Base-by-base conservation (phyloP, 1,140 invertebrate species). In the Hyles vespertilio region DNA sequence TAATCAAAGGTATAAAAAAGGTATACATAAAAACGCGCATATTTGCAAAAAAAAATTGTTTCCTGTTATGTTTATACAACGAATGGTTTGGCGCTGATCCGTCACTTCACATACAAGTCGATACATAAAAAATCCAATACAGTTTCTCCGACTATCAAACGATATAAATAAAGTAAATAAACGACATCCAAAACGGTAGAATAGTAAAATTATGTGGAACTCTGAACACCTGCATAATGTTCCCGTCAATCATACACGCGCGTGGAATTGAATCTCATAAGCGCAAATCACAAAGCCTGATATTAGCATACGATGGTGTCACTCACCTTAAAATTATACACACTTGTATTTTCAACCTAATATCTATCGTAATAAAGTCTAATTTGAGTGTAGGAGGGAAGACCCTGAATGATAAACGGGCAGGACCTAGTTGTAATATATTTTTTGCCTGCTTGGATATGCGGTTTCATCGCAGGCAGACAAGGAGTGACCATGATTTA, bases 221-320 rank as follows among this genome's bases (percentile, higher is more conserved):
- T 63, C 64, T 61, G 70, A 68, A 74, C 74, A 80, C 77, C 75
- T 80, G 81, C 77, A 84, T 84, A 81, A 84, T 80, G 70, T 73
- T 62, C 53, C 65, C 79, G 80, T 84, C 81, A 79, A 81, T 84
- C 79, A 81, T 76, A 77, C 69, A 69, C 63, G 65, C 70, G 74
- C 75, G 74, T 80, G 76, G 80, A 81, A 84, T 81, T 80, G 79
- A 80, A 84, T 78, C 78, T 78, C 78, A 78, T 83, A 72, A 83
- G 78, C 73, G 72, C 78, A 83, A 81, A 81, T 83, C 80, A 79
- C 74, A 83, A 74, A 74, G 70, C 63, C 78, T 68, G 58, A 63
- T 72, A 80, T 82, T 77, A 75, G 72, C 76, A 77, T 81, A 76
- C 59, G 56, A 69, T 61, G 65, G 66, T 74, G 58, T 69, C 62